Evolutionary conservation across 1,140 invertebrate species (phyloP), one percentile per base, ranked within the genome.

Genomic region (Cryptotermes secundus): DNA sequence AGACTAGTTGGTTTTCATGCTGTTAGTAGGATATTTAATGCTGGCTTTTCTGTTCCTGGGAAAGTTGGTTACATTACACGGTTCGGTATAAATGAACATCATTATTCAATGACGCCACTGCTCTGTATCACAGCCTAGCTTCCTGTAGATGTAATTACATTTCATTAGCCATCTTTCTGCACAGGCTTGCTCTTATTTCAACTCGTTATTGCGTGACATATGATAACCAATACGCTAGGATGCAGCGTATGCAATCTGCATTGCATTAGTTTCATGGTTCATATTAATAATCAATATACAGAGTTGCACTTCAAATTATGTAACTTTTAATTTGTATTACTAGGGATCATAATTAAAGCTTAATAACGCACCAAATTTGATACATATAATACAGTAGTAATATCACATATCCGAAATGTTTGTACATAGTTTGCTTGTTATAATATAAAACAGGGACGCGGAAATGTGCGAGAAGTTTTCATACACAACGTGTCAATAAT

Each of bases 271-370:
- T 72, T 72, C 59, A 72, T 72, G 59, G 59, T 31, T 72, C 59
- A n/a, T 72, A 72, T 72, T 72, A 72, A 31, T 72, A 72, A 72
- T 72, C 59, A 72, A 72, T 72, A 31, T 72, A n/a, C 26, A 72
- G 59, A 72, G 59, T 31, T 72, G 59, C 59, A 72, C 59, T 72
- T 72, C 59, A 72, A 72, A 72, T 72, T 72, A 72, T 72, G 59
- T 72, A 72, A 72, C n/a, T 72, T 72, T 72, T 72, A 72, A 72
- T 72, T 72, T 72, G 59, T 72, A 72, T 72, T 72, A 72, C 59
- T 2, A 26, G 59, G 59, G 59, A 72, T 72, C 59, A 72, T 72
- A 72, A 72, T 72, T 72, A n/a, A 72, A 72, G 59, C 26, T 72
- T 72, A 72, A 72, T n/a, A 72, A 72, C 59, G n/a, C 59, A 16